Evolutionary conservation across 2,888 invertebrate species (phyloP), one percentile per base, ranked within the genome.

Genomic region (Listrodromus nycthemerus): DNA sequence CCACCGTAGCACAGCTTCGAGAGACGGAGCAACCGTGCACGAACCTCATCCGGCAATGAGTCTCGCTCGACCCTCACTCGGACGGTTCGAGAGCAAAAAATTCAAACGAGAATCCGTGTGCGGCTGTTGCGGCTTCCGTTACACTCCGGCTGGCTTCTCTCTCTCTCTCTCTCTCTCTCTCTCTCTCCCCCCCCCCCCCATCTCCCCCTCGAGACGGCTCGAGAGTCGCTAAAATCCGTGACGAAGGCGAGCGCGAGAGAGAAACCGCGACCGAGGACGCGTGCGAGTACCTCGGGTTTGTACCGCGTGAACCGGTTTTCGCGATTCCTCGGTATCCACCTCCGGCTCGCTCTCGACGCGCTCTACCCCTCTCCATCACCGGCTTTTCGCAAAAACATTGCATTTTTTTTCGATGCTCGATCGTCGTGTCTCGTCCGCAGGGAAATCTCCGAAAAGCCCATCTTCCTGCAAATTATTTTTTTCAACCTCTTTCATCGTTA

Each of bases 41-140:
- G 66, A 50, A 83, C 80, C 83, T 80, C 83, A 80, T 80, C 83
- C 83, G 83, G 55, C 80, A 69, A 83, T 83, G 80, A 83, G 48
- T 80, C 55, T 61, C 55, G 65, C 83, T 83, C 80, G 76, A 86
- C 33, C 65, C 50, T 80, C 78, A 30, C 74, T 65, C 63, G 73
- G 27, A 50, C 48, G 67, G 73, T 66, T 73, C 74, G 84, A 74
- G 81, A 80, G 82, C 82, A 86, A 87, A 86, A 86, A 87, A 90
- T 87, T 88, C 89, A 89, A 90, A 89, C 89, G 89, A 89, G 90
- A 90, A 90, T 90, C 87, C 86, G 83, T 76, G 87, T 89, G 90
- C 88, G 90, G 90, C 90, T 88, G 86, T 89, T 90, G 90, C 90
- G 90, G 90, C 90, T 90, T 90, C 90, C 90, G 90, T 90, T 90